Evolutionary conservation across 1,140 invertebrate species (phyloP).

Genomic region (Diploscapter pachys): DNA sequence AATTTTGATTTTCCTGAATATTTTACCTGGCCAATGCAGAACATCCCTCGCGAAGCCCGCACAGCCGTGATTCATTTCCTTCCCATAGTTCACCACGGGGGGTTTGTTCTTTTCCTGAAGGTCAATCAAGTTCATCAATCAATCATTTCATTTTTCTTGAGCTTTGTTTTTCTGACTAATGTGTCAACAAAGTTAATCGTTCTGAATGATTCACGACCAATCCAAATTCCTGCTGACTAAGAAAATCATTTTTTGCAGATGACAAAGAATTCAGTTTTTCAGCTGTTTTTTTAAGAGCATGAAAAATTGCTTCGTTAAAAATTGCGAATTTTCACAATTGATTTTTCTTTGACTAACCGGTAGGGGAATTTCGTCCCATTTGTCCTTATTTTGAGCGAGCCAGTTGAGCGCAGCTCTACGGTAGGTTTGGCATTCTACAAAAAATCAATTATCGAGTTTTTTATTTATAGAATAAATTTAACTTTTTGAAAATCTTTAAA

Average conservation of each 20-base stretch:
- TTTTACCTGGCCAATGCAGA: constrained; percentile 83
- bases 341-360: too few relatives aligned
- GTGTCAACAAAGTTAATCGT: not conserved
- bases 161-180: too few relatives aligned
- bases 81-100: constrained; percentile 79
- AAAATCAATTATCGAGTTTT: not conserved
- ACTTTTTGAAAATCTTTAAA: not conserved
- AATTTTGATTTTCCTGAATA: too few relatives aligned
- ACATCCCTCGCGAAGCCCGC: constrained; percentile 93
- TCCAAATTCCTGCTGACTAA: too few relatives aligned
- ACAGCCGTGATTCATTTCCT: constrained; percentile 86
- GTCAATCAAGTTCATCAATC: not conserved
- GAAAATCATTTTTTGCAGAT: too few relatives aligned
- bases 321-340: too few relatives aligned
- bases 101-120: constrained; percentile 51
- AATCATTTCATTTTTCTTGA: too few relatives aligned
- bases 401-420: constrained; percentile 43
- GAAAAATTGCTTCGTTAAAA: too few relatives aligned
- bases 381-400: constrained; percentile 38
- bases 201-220: constrained; percentile 11
- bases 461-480: constrained; percentile 1
- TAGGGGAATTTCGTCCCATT: constrained; percentile 11
- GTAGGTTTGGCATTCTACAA: constrained; percentile 37
- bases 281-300: too few relatives aligned
- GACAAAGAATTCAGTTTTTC: not conserved